Base-by-base conservation (phyloP, 1,140 invertebrate genomes). In the Drosophila teissieri region DNA sequence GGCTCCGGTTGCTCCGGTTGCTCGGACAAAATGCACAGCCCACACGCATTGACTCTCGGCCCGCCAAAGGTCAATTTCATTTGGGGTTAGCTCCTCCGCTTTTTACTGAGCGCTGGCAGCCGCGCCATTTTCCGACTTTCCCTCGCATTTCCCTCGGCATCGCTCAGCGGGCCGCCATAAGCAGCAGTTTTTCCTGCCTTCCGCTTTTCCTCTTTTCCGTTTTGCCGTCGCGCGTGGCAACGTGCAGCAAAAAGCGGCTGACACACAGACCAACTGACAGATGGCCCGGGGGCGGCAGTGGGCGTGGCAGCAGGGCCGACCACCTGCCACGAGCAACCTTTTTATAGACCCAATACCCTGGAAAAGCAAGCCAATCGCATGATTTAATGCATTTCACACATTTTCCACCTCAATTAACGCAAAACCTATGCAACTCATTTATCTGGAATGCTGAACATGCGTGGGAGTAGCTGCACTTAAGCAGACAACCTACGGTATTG, bases 271-370 rank as follows among this genome's bases (percentile, higher is more conserved):
- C 27, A 7, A 40, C 48, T 52, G 37, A 73, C 55, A 57, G 48
- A 54, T 73, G 31, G 27, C 27, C 39, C 24, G 15, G 31, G 6
- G 11, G 4, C 6, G 14, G 11, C 6, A 5, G 27, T 34, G 15
- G 3, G 1, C 11, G 4, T 11, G 3, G 1, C 11, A 7, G 11
- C 44, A 37, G 40, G 46, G 39, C 10, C 68, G 34, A 31, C 58
- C 69, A 74, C 72, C 72, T 64, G 58, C 57, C 72, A 64, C 53
- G 60, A 42, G 72, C 58, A 31, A 52, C 27, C 68, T 73, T 72
- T 72, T 72, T 39, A 49, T 49, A 48, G 57, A 40, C 14, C 27
- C 24, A 2, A 15, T 31, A 46, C 49, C 56, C 51, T 15, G 37
- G 15, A 11, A 31, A 14, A 46, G 27, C 1, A 17, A 36, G 11